phyloP scores from a whole-genome alignment of 2,113 vertebrate genomes.

The Periophthalmus modestus region DNA sequence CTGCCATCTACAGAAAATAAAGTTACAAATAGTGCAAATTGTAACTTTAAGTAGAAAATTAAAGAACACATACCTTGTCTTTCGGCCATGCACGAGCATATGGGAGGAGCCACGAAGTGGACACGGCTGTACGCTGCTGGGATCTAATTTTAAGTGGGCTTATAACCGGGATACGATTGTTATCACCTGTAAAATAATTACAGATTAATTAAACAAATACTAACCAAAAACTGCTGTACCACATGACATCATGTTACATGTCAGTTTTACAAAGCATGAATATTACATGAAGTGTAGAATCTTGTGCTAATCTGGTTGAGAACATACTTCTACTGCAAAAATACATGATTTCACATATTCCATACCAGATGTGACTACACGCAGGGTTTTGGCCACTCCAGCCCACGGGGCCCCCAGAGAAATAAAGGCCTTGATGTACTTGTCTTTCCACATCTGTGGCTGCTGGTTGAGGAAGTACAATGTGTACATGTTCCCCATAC shows the following conservation, averaged over 20 bases:
- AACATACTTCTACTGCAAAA: not conserved
- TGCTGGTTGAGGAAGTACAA: slow-evolving; percentile 95
- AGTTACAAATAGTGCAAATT: too few species aligned
- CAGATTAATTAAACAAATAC: slow-evolving; percentile 18
- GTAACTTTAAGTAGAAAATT: not conserved
- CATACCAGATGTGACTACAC: slow-evolving; percentile 90
- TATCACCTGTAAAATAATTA: slow-evolving; percentile 83
- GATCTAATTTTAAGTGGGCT: slow-evolving; percentile 89
- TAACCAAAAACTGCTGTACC: not conserved
- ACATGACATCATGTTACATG: not conserved
- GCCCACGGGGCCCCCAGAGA: slow-evolving; percentile 91
- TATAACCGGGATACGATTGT: slow-evolving; percentile 92
- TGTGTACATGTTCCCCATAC: slow-evolving; percentile 98
- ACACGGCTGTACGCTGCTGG: slow-evolving; percentile 91
- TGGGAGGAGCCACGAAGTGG: slow-evolving; percentile 92
- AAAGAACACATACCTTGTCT: slow-evolving; percentile 68
- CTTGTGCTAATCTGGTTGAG: not conserved
- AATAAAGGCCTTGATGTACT: slow-evolving; percentile 88
- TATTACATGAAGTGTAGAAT: not conserved
- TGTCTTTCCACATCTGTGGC: slow-evolving; percentile 93
- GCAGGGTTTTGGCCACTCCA: slow-evolving; percentile 93
- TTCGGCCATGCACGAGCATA: slow-evolving; percentile 87
- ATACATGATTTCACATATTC: not conserved
- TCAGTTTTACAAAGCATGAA: not conserved
- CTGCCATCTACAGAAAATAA: too few species aligned